phyloP scores from a whole-genome alignment of 2,888 invertebrate genomes.

The Melipona beecheii region DNA sequence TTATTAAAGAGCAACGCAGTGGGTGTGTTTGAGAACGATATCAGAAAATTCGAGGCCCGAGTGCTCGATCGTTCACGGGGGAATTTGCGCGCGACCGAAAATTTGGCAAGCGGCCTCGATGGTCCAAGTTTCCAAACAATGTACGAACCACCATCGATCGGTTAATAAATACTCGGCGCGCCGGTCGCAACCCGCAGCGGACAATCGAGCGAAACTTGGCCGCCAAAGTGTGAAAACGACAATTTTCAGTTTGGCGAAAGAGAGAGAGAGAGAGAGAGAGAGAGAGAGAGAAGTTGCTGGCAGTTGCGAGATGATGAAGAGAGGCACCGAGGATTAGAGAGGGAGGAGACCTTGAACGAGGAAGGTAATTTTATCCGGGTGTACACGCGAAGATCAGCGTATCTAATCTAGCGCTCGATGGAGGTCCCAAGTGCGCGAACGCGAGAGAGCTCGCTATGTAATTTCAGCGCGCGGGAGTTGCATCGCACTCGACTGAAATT shows the following conservation, averaged over 20 bases:
- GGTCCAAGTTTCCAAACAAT: constrained; percentile 30
- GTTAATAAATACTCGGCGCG: constrained; percentile 31
- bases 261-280: neutral
- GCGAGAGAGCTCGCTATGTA: constrained; percentile 70
- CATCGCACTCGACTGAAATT: constrained; percentile 70
- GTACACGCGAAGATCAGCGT: constrained; percentile 57
- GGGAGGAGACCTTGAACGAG: constrained; percentile 31
- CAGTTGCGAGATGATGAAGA: constrained; percentile 1
- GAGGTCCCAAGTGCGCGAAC: constrained; percentile 53
- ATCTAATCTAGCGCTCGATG: constrained; percentile 70
- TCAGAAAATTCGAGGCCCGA: neutral
- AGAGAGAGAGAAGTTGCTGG: neutral
- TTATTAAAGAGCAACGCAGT: neutral
- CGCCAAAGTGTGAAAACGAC: constrained; percentile 2
- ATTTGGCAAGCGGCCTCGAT: constrained; percentile 31
- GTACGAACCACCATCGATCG: constrained; percentile 43
- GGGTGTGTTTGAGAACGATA: neutral
- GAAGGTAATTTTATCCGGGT: constrained; percentile 53
- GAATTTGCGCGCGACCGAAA: constrained; percentile 11
- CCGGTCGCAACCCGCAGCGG: neutral
- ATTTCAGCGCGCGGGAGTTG: constrained; percentile 69
- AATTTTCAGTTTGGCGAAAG: constrained; percentile 12
- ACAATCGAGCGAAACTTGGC: neutral
- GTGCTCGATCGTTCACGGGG: neutral
- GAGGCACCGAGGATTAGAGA: neutral